phyloP scores from a whole-genome alignment of 2,797 vertebrate species.

The Aphelocoma californica region DNA sequence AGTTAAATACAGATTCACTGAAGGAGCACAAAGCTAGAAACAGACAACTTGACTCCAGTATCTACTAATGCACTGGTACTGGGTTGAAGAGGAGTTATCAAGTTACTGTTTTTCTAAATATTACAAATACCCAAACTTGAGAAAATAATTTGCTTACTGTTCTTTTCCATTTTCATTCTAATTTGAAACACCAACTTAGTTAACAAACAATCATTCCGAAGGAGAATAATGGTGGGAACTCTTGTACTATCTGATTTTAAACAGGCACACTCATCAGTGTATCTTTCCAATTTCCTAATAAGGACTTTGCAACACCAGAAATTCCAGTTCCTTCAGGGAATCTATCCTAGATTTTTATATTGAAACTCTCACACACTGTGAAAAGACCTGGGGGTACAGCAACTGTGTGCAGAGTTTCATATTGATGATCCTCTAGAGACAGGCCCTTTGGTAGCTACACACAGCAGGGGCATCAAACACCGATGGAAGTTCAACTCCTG shows the following conservation, averaged over 20 bases:
- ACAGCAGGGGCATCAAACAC: neutral
- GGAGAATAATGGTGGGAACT: conserved; percentile 56
- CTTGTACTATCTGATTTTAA: conserved; percentile 60
- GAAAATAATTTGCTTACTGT: neutral
- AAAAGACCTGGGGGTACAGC: conserved; percentile 24
- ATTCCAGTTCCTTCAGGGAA: conserved; percentile 61
- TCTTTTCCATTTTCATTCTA: conserved; percentile 34
- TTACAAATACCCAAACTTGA: neutral
- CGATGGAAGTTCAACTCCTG: neutral
- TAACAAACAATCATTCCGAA: conserved; percentile 24
- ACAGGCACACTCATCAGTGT: conserved; percentile 48
- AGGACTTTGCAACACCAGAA: conserved; percentile 64
- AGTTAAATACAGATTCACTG: neutral
- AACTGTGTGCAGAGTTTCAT: neutral
- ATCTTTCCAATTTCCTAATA: conserved; percentile 64
- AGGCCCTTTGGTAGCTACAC: neutral
- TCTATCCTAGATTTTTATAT: conserved; percentile 22
- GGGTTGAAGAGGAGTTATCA: neutral
- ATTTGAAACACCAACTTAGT: conserved; percentile 39
- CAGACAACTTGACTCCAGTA: neutral
- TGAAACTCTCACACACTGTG: conserved; percentile 8
- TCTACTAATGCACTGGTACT: neutral
- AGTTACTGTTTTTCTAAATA: neutral
- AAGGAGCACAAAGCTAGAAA: neutral
- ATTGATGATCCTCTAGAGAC: neutral